Percentiles rank a stretch among this genome's conserved stretches.
These are phyloP conservation scores for Coregonus suidteri DNA, from an alignment of 2,797 vertebrate species.

Conservation along the genomic window DNA sequence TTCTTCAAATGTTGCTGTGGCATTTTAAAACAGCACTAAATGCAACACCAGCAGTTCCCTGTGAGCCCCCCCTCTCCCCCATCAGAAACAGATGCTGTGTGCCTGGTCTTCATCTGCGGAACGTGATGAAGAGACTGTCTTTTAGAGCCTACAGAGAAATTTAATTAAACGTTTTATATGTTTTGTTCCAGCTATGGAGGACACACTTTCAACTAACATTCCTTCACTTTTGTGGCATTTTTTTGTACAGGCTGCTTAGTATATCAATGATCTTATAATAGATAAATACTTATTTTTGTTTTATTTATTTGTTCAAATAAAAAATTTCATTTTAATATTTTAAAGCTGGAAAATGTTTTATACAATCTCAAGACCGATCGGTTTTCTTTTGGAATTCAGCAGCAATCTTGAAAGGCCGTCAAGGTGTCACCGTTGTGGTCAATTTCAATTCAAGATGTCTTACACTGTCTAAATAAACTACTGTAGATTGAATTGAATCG, in stretches of 20 bases:
- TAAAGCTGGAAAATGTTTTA: slow-evolving; percentile 49
- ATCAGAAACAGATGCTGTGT: neutral
- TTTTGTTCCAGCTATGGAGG: slow-evolving; percentile 3
- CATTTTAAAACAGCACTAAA: slow-evolving; percentile 21
- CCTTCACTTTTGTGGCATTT: slow-evolving; percentile 30
- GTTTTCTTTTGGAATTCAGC: neutral
- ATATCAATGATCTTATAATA: slow-evolving; percentile 36
- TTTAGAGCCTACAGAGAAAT: neutral
- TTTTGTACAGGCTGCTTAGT: slow-evolving; percentile 41
- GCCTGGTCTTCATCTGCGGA: neutral
- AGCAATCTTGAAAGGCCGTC: slow-evolving; percentile 5
- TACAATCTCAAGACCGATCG: neutral
- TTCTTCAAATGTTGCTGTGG: slow-evolving; percentile 42
- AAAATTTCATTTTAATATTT: neutral
- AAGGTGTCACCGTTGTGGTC: slow-evolving; percentile 27
- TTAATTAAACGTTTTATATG: neutral
- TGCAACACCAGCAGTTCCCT: no score
- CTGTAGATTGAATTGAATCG: slow-evolving; percentile 42
- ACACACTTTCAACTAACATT: slow-evolving; percentile 37
- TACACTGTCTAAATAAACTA: slow-evolving; percentile 29
- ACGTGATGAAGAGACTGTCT: neutral
- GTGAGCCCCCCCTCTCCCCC: no score
- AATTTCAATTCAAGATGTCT: slow-evolving; percentile 35
- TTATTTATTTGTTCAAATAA: slow-evolving; percentile 71
- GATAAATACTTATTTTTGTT: slow-evolving; percentile 39